A percentile compares a stretch with the other conserved stretches of the same genome.
These are phyloP conservation scores for Nannoperca australis DNA, from an alignment of 2,797 vertebrate species.

Conservation along the genomic window DNA sequence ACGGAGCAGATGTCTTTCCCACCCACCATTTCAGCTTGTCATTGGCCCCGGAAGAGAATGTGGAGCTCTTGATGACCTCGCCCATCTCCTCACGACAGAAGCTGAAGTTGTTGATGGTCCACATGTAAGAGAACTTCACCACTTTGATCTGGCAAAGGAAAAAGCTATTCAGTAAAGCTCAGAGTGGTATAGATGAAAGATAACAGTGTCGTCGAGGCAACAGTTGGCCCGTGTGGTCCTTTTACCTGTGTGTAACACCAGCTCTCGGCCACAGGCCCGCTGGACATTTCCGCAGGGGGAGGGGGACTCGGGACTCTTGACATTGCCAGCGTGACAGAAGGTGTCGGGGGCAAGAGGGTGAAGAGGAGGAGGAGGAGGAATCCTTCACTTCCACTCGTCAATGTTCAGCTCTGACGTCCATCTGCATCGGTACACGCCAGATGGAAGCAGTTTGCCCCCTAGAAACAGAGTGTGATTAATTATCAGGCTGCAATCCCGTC, in stretches of 20 bases:
- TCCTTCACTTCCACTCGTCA: conserved; percentile 70
- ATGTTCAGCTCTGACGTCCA: conserved; percentile 60
- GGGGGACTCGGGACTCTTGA: conserved; percentile 99
- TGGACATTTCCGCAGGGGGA: conserved; percentile 99
- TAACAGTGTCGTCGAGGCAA: neutral
- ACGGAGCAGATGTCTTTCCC: neutral
- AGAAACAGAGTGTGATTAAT: conserved; percentile 41
- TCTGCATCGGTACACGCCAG: conserved; percentile 65
- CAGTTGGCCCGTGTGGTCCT: rapidly evolving
- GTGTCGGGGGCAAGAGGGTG: conserved; percentile 72
- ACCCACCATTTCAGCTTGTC: conserved; percentile 97
- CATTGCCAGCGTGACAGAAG: conserved; percentile 95
- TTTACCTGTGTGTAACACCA: conserved; percentile 96
- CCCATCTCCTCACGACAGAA: conserved; percentile 99
- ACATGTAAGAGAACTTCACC: conserved; percentile 99
- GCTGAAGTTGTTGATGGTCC: conserved; percentile 99
- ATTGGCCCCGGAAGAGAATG: conserved; percentile 98
- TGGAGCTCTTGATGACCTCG: conserved; percentile 98
- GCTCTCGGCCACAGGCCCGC: conserved; percentile 98
- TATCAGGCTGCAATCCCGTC: conserved; percentile 1
- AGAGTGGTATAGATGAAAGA: neutral
- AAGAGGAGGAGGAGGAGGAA: conserved; percentile 69
- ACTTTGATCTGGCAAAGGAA: conserved; percentile 92
- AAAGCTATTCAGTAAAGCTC: neutral
- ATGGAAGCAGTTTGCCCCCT: conserved; percentile 73